phyloP scores from a whole-genome alignment of 30 jellyfish, hydroid and myxozoan genomes.

The Mastigias papua region DNA sequence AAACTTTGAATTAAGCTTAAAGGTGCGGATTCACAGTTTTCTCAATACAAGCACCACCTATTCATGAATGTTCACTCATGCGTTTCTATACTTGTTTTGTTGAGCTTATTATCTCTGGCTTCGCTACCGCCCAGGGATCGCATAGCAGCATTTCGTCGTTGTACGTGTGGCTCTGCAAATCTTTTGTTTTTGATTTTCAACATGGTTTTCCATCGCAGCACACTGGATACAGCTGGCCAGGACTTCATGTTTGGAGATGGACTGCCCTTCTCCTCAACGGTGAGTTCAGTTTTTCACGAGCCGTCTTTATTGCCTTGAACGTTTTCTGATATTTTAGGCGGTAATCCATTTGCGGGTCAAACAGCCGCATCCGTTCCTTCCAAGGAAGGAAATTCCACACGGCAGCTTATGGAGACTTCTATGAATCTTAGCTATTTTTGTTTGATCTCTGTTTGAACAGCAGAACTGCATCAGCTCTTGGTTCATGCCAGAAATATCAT shows the following conservation, averaged over 20 bases:
- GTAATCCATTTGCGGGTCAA: no score
- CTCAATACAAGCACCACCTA: not conserved
- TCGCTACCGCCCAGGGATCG: not conserved
- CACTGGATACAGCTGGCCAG: conserved; percentile 68
- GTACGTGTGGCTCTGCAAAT: not conserved
- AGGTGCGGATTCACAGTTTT: conserved; percentile 5
- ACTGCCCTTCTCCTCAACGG: conserved; percentile 67
- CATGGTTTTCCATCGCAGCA: conserved; percentile 32
- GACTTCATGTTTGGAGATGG: conserved; percentile 69
- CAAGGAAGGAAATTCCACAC: no score
- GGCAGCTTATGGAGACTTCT: no score
- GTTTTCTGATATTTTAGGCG: no score
- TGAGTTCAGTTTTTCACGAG: conserved; percentile 4
- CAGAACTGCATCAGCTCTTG: no score
- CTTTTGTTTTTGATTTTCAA: not conserved
- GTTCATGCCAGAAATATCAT: no score
- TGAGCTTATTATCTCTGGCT: not conserved
- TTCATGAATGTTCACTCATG: not conserved
- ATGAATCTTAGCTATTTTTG: no score
- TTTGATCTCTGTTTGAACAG: no score
- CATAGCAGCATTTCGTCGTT: not conserved
- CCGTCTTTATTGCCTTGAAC: no score
- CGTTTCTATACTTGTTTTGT: not conserved
- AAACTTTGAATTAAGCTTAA: not conserved
- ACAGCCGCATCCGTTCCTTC: no score